phyloP scores from a whole-genome alignment of 1,140 invertebrate genomes.

The Aphelinus certus region DNA sequence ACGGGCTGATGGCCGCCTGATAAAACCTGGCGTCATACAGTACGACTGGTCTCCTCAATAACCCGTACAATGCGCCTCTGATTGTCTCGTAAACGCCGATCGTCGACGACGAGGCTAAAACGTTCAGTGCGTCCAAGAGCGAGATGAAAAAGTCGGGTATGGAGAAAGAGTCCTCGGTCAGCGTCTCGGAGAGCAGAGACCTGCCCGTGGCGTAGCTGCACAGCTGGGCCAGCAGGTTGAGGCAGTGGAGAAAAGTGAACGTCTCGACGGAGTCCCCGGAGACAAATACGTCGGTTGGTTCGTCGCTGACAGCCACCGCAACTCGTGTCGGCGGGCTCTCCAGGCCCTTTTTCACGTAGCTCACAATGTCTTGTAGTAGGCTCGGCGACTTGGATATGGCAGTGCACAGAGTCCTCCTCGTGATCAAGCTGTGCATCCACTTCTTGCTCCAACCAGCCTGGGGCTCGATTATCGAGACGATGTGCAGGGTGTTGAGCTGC shows the following conservation, averaged over 20 bases:
- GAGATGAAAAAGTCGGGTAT: constrained; percentile 53
- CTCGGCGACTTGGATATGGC: constrained; percentile 54
- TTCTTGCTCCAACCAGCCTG: constrained; percentile 58
- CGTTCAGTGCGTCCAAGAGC: constrained; percentile 52
- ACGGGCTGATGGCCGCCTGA: constrained; percentile 51
- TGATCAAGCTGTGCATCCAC: constrained; percentile 56
- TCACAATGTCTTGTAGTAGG: constrained; percentile 51
- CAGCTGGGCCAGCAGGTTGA: constrained; percentile 55
- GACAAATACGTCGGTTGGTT: constrained; percentile 54
- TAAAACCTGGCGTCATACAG: constrained; percentile 56
- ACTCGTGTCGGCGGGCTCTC: constrained; percentile 47
- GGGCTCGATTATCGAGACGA: constrained; percentile 59
- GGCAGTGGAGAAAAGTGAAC: constrained; percentile 58
- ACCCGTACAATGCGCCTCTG: constrained; percentile 47
- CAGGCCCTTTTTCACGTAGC: constrained; percentile 48
- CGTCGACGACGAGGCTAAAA: constrained; percentile 48
- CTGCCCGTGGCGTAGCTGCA: constrained; percentile 52
- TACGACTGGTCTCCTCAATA: constrained; percentile 49
- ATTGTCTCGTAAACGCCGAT: constrained; percentile 54
- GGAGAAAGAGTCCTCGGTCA: constrained; percentile 47
- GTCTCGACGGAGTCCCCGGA: constrained; percentile 59
- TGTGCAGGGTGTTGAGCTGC: constrained; percentile 52
- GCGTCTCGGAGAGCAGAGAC: constrained; percentile 48
- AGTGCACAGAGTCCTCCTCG: constrained; percentile 51
- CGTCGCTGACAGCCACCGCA: constrained; percentile 52